Base-by-base conservation (phyloP, 2,113 vertebrate genomes). In the Circaetus gallicus region DNA sequence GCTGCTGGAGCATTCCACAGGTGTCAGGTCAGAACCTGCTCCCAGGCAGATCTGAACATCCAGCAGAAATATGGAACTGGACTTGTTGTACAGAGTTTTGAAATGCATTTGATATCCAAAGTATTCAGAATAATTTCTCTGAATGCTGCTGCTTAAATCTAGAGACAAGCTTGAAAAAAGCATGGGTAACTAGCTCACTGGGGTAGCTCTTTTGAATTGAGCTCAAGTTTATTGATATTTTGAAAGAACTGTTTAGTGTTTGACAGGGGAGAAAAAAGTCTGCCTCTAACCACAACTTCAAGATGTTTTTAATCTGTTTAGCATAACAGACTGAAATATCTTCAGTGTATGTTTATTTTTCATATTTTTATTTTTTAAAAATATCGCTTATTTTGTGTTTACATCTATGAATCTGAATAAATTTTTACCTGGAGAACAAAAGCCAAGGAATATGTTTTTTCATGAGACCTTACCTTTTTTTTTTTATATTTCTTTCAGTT, bases 1-100 rank as follows among this genome's bases (percentile, higher is more conserved):
- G 92, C 58, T 94, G 77, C 71, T 31, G 34, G 84, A 82, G 47
- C 74, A 66, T 97, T 97, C 95, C 91, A 70, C 93, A 95, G 94
- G 78, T 95, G 95, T 91, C 31, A 5, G 42, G 91, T 73, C 86
- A 95, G 81, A 95, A 71, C 65, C 49, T 49, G 61, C 34, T 92
- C 77, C 86, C 61, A 45, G 69, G 69, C 61, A 45, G 56, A 29
- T 26, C 65, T n/a, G 19, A 61, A 34, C 5, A 10, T 63, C 77
- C 45, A 34, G 32, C 40, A 19, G 11, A 78, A 78, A 24, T 3
- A 24, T 0, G 0, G 22, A 83, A 81, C 70, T 81, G 42, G 58
- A 9, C 36, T 69, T n/a, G 12, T 85, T 61, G 81, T 76, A 19
- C 17, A 24, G 49, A 73, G 56, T 52, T 91, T 24, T 43, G 47